Evolutionary conservation across 2,888 invertebrate genomes (phyloP), one percentile per base, ranked within the genome.

Genomic region (Limnephilus lunatus): DNA sequence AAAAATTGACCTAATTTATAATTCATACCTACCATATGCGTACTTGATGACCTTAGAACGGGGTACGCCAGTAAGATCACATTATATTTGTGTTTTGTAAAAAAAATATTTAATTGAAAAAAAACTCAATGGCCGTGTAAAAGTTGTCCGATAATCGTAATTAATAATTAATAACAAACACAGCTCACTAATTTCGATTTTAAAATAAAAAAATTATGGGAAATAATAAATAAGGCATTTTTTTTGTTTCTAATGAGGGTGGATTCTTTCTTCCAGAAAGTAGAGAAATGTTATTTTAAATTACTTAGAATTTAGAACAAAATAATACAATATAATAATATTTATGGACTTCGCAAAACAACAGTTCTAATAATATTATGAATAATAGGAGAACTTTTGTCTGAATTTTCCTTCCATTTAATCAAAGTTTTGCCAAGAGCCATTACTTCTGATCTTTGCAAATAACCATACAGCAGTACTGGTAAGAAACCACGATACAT

Each of bases 371-470:
- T 68, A n/a, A 25, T 68, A 68, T 68, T 68, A n/a, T 68, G 68
- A 68, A 68, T 68, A 68, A 68, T 68, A 7, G 68, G 68, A n/a
- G 9, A 68, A 68, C 68, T 68, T 68, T 68, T 9, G n/a, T 25
- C 68, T 68, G 68, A 68, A 68, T 68, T 68, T 68, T 68, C 68
- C 68, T 25, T 68, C 68, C 68, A 68, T 68, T 68, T 68, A 68
- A 68, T 68, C 68, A 68, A 68, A 68, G 68, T 68, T 68, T 68
- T 68, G 25, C 68, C 68, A 68, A 68, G 68, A 68, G 68, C 68
- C 68, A 68, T 68, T 68, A 68, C 68, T 68, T 68, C 68, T 68
- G 68, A 68, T 68, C 68, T 68, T 68, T 68, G 68, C n/a, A 68
- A 68, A 68, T 68, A 68, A 68, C 68, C 25, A n/a, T 68, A 68